These are phyloP conservation scores for Drosophila grimshawi DNA, from an alignment of 1,140 invertebrate species.

Conservation along the genomic window DNA sequence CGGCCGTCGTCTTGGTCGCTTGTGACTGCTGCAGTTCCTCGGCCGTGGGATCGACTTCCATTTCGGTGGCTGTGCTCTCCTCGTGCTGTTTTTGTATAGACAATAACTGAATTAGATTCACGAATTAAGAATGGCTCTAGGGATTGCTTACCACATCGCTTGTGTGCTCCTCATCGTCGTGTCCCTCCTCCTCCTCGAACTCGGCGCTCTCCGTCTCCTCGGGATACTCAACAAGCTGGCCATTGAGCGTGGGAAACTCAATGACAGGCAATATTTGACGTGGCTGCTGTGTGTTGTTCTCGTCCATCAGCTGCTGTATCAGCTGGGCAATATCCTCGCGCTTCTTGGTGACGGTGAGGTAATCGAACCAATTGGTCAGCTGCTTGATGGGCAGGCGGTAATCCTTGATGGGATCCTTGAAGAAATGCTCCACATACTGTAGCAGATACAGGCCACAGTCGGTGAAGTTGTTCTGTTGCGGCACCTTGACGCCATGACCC, in stretches of 20 bases:
- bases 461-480: conserved; percentile 98
- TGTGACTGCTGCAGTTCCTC: conserved; percentile 53
- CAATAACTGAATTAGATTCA: conserved; percentile 6
- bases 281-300: conserved; percentile 85
- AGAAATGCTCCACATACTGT: conserved; percentile 98
- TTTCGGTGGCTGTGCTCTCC: conserved; percentile 55
- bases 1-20: neutral
- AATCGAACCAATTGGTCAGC: conserved; percentile 91
- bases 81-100: conserved; percentile 45
- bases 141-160: conserved; percentile 58
- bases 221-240: conserved; percentile 84
- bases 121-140: neutral
- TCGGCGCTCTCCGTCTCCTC: conserved; percentile 77
- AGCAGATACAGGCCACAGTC: conserved; percentile 98
- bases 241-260: conserved; percentile 88
- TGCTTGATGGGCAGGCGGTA: conserved; percentile 91
- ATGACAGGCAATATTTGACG: conserved; percentile 87
- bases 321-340: conserved; percentile 91
- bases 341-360: conserved; percentile 91
- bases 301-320: conserved; percentile 89
- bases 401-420: conserved; percentile 91
- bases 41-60: conserved; percentile 68
- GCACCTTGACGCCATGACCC: conserved; percentile 94
- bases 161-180: conserved; percentile 63
- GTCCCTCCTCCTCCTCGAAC: conserved; percentile 82